phyloP scores from a whole-genome alignment of 1,140 invertebrate genomes.

The Maniola jurtina region DNA sequence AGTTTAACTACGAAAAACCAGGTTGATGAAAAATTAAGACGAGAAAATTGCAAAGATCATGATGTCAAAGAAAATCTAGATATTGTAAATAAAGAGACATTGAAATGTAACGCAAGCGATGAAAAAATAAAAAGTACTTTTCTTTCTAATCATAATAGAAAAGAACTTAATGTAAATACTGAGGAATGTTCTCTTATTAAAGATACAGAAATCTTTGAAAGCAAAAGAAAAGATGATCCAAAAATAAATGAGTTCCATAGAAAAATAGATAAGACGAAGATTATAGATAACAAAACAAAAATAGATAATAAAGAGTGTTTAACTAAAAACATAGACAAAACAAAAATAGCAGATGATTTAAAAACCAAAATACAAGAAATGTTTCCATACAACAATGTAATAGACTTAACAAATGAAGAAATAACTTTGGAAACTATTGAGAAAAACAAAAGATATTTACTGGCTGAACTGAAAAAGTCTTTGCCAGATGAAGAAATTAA shows the following conservation, averaged over 20 bases:
- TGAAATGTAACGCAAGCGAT: not conserved
- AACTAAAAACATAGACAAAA: conserved; percentile 2
- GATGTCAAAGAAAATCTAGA: not conserved
- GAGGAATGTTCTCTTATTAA: not conserved
- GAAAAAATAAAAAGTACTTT: not conserved
- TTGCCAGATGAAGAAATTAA: conserved; percentile 50
- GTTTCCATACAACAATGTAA: conserved; percentile 54
- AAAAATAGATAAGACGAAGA: too few relatives aligned
- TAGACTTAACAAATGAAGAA: conserved; percentile 43
- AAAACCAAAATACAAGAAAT: conserved; percentile 39
- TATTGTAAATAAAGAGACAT: too few relatives aligned
- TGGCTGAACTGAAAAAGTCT: conserved; percentile 52
- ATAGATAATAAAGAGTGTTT: not conserved
- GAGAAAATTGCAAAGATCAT: not conserved
- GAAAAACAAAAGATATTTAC: conserved; percentile 59
- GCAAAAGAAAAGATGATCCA: not conserved
- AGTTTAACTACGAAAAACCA: too few relatives aligned
- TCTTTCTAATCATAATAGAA: not conserved
- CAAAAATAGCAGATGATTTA: conserved; percentile 9
- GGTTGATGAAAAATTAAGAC: too few relatives aligned
- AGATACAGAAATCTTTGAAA: not conserved
- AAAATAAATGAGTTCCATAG: not conserved
- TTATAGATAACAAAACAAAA: not conserved
- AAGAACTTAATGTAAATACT: too few relatives aligned
- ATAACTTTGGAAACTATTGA: conserved; percentile 62